These are phyloP conservation scores for Gallinago undulata DNA, from an alignment of 2,113 vertebrate species.

Conservation along the genomic window DNA sequence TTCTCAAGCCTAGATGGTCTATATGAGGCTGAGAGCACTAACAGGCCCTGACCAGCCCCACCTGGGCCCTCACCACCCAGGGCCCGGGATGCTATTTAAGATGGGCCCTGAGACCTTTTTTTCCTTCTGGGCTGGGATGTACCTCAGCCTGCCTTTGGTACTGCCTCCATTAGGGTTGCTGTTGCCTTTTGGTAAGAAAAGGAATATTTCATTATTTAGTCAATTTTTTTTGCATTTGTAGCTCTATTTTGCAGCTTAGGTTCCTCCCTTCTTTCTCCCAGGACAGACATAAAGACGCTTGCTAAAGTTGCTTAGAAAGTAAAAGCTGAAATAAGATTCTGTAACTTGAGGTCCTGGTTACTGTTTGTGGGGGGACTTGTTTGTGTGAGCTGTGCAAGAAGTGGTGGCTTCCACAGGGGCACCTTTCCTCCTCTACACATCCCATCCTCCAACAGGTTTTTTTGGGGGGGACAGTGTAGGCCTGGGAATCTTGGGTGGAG, in stretches of 20 bases:
- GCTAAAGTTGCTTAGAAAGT: neutral
- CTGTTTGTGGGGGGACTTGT: neutral
- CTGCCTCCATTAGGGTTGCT: too few relatives aligned
- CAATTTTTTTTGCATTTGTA: accelerated
- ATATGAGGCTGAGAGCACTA: neutral
- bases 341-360: neutral
- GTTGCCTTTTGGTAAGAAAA: neutral
- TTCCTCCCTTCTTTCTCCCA: neutral
- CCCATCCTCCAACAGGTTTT: accelerated
- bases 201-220: neutral
- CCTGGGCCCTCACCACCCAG: accelerated
- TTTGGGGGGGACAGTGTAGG: neutral
- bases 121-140: accelerated
- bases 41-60: accelerated
- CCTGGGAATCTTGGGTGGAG: neutral
- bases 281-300: neutral
- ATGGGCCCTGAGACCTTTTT: accelerated
- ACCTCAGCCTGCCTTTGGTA: neutral
- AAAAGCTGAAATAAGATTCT: neutral
- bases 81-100: accelerated
- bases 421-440: accelerated
- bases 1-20: accelerated
- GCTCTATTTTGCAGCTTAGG: neutral
- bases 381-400: neutral
- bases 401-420: neutral